Conservation (phyloP, 35 echinoderm and acorn worm genomes). For the Heliocidaris tuberculata region DNA sequence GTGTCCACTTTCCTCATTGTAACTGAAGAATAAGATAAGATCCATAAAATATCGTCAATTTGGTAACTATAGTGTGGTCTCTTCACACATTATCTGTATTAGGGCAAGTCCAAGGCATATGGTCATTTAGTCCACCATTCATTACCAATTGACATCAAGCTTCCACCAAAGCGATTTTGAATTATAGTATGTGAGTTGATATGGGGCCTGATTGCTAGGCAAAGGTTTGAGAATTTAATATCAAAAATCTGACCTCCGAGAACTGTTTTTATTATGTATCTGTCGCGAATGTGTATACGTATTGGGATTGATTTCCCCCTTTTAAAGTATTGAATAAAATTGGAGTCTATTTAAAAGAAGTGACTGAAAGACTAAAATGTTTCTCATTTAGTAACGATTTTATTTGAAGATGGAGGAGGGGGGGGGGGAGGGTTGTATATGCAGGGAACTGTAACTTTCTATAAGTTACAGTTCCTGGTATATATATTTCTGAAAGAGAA, state of each 20-base stretch:
- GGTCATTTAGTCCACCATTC: too few relatives aligned
- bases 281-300: not conserved
- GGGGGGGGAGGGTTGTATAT: too few relatives aligned
- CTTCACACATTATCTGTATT: not conserved
- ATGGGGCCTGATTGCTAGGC: not conserved
- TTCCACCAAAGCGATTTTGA: not conserved
- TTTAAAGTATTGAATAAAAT: conserved; percentile 2
- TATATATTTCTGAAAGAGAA: too few relatives aligned
- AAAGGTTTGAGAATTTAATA: not conserved
- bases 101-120: too few relatives aligned
- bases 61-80: not conserved
- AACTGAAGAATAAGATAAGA: too few relatives aligned
- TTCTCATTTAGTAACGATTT: too few relatives aligned
- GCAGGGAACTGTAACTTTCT: too few relatives aligned
- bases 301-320: not conserved
- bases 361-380: too few relatives aligned
- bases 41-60: not conserved
- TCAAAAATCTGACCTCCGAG: not conserved
- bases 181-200: too few relatives aligned
- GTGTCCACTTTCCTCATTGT: too few relatives aligned
- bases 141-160: not conserved
- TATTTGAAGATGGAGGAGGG: not conserved
- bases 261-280: not conserved
- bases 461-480: too few relatives aligned
- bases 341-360: too few relatives aligned